A percentile compares a stretch with the other conserved stretches of the same genome.
Evolutionary conservation across 1,140 invertebrate species (phyloP).

Genomic region (Argopecten irradians): DNA sequence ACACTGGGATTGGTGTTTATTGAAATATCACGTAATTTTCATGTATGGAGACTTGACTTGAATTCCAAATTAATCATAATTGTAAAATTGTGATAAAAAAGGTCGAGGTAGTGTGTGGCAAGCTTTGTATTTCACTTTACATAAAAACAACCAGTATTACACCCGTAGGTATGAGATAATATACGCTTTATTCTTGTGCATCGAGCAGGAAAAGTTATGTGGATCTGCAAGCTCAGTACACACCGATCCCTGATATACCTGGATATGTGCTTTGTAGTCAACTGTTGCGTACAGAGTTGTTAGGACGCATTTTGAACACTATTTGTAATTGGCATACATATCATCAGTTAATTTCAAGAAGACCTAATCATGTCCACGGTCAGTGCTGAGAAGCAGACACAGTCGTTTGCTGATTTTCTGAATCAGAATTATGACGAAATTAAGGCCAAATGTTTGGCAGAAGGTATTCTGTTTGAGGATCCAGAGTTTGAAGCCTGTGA

Average conservation of each 20-base stretch:
- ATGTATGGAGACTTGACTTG: too few relatives aligned
- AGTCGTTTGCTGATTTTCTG: slow-evolving; percentile 66
- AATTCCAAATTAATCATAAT: too few relatives aligned
- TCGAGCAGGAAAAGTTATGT: too few relatives aligned
- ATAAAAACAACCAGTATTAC: too few relatives aligned
- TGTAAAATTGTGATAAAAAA: too few relatives aligned
- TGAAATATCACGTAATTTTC: too few relatives aligned
- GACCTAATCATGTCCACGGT: slow-evolving; percentile 37
- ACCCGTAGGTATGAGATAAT: too few relatives aligned
- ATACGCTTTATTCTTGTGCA: too few relatives aligned
- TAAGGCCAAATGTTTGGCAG: slow-evolving; percentile 63
- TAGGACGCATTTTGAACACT: not conserved
- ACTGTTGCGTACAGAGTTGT: not conserved
- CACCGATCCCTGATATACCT: not conserved
- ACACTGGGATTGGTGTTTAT: too few relatives aligned
- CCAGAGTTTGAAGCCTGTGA: slow-evolving; percentile 72
- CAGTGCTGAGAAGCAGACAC: slow-evolving; percentile 57
- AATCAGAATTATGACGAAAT: slow-evolving; percentile 70
- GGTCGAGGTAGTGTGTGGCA: too few relatives aligned
- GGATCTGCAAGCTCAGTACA: too few relatives aligned
- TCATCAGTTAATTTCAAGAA: not conserved
- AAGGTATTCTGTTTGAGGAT: slow-evolving; percentile 74
- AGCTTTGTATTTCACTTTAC: too few relatives aligned
- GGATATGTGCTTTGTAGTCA: not conserved
- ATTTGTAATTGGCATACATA: not conserved